phyloP scores from a whole-genome alignment of 37 sponge, comb jelly and placozoan genomes.

The Beroe ovata region DNA sequence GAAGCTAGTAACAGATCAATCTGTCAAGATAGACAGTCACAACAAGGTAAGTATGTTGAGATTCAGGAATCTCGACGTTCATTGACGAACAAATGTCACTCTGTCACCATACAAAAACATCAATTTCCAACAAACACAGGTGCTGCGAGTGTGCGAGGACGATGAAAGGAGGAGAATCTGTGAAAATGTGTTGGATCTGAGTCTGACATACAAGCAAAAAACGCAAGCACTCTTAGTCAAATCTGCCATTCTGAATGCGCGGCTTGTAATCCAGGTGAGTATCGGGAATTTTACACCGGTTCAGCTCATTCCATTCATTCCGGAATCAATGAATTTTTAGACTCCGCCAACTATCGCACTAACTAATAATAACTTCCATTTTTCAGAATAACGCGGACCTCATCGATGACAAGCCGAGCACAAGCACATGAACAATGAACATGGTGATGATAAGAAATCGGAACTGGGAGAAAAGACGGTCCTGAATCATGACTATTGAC shows the following conservation, averaged over 20 bases:
- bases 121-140: conserved; percentile 32
- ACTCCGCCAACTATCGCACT: no score
- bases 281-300: not conserved
- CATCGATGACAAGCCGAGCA: conserved; percentile 22
- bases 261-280: conserved; percentile 23
- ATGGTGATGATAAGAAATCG: not conserved
- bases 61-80: not conserved
- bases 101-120: not conserved
- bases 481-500: no score
- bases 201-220: conserved; percentile 47
- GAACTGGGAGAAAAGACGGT: not conserved
- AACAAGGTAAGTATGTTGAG: conserved; percentile 21
- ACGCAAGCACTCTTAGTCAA: conserved; percentile 53
- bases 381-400: not conserved
- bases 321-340: not conserved
- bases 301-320: not conserved
- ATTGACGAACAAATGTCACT: not conserved
- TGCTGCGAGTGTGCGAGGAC: not conserved
- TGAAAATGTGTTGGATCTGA: conserved; percentile 18
- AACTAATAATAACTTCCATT: no score
- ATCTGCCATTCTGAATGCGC: conserved; percentile 53
- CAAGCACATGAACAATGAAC: conserved; percentile 8
- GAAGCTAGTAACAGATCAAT: conserved; percentile 34
- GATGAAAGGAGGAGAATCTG: conserved; percentile 11
- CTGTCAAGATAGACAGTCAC: conserved; percentile 53